These are phyloP conservation scores for Acipenser oxyrinchus DNA, from an alignment of 2,797 vertebrate species.

Conservation along the genomic window DNA sequence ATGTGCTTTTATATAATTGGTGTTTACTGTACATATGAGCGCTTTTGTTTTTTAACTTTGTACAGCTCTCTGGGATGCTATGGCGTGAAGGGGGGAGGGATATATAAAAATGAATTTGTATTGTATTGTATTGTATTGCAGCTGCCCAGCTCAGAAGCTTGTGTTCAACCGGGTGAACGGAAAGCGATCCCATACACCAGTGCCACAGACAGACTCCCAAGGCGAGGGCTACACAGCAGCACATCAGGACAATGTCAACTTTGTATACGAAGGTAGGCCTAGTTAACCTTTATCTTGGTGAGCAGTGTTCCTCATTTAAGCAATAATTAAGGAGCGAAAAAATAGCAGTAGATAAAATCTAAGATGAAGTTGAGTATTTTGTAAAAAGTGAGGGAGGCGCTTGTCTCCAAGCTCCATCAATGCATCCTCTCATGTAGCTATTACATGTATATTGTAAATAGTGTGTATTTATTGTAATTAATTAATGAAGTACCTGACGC, in stretches of 20 bases:
- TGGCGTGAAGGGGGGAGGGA: no score
- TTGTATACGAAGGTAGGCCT: conserved; percentile 80
- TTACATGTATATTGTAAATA: no score
- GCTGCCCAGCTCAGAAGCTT: conserved; percentile 72
- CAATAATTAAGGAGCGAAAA: background rate
- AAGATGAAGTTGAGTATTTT: no score
- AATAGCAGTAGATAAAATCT: background rate
- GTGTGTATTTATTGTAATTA: no score
- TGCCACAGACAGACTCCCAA: conserved; percentile 44
- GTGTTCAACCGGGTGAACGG: conserved; percentile 88
- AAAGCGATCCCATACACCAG: conserved; percentile 64
- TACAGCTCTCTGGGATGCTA: no score
- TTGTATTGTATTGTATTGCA: conserved; percentile 7
- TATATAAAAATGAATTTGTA: conserved; percentile 1
- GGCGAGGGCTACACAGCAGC: conserved; percentile 79
- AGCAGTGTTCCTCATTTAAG: conserved; percentile 14
- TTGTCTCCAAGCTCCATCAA: no score
- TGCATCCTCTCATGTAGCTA: no score
- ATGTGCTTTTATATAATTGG: background rate
- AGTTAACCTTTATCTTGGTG: background rate
- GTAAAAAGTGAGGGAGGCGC: no score
- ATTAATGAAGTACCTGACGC: no score
- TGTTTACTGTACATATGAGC: no score
- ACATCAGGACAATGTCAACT: conserved; percentile 90
- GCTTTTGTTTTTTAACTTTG: no score